Conservation (phyloP, 2,888 invertebrate genomes). For the Pristionchus japonicus region DNA sequence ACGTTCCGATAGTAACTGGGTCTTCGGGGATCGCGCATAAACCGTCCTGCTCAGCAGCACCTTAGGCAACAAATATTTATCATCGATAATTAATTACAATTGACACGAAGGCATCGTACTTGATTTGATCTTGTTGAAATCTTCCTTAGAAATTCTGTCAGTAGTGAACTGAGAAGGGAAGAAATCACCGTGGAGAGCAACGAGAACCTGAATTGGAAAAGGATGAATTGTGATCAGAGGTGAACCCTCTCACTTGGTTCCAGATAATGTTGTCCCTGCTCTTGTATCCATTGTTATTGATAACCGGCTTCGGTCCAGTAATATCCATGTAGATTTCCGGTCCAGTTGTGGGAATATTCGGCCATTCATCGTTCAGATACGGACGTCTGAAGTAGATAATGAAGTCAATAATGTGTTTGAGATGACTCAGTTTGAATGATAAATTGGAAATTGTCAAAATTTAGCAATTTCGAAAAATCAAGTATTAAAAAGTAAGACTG, state of each 20-base stretch:
- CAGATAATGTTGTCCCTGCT: constrained; percentile 13
- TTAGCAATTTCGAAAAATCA: too few species aligned
- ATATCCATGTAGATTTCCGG: constrained; percentile 25
- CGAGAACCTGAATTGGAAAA: not conserved
- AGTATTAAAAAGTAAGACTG: too few species aligned
- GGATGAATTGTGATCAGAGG: too few species aligned
- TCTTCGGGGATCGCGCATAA: not conserved
- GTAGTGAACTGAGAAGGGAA: not conserved
- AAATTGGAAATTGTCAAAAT: too few species aligned
- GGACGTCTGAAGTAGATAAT: not conserved
- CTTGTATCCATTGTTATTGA: constrained; percentile 6
- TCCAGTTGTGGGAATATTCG: not conserved
- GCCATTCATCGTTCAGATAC: not conserved
- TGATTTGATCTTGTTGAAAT: constrained; percentile 34
- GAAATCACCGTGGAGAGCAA: constrained; percentile 38
- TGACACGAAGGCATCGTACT: constrained; percentile 26
- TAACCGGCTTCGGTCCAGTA: constrained; percentile 1
- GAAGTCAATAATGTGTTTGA: not conserved
- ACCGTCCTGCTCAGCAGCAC: not conserved
- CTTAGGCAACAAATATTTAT: not conserved
- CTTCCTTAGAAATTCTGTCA: not conserved
- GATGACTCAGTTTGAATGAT: not conserved
- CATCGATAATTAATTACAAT: not conserved
- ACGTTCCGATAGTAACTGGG: not conserved
- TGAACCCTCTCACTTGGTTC: constrained; percentile 40